Evolutionary conservation across 2,113 vertebrate species (phyloP).

Genomic region (Nothobranchius furzeri): DNA sequence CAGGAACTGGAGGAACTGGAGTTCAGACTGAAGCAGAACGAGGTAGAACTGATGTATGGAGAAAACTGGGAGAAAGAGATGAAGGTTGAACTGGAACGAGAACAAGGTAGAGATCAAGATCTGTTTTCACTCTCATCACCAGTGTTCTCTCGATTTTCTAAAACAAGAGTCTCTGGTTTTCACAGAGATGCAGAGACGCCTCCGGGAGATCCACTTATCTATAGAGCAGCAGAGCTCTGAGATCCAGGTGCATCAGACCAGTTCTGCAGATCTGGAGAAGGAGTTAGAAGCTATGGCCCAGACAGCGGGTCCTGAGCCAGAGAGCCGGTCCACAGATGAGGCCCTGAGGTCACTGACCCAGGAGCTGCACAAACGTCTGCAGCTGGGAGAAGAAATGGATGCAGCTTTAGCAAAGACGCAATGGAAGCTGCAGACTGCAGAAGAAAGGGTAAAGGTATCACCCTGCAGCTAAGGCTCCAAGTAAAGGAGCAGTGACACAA

Average conservation of each 20-base stretch:
- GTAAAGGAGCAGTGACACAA: not conserved
- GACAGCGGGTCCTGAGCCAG: constrained; percentile 36
- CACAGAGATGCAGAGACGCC: constrained; percentile 75
- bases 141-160: not conserved
- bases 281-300: constrained; percentile 74
- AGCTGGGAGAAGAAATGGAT: constrained; percentile 79
- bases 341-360: constrained; percentile 79
- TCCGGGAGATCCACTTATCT: constrained; percentile 76
- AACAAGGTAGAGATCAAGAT: constrained; percentile 62
- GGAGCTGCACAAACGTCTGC: constrained; percentile 83
- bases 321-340: constrained; percentile 51
- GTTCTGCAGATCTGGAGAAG: constrained; percentile 77
- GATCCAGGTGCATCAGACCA: constrained; percentile 75
- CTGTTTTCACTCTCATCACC: not conserved
- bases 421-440: constrained; percentile 78
- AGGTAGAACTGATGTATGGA: constrained; percentile 78
- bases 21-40: constrained; percentile 73
- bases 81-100: constrained; percentile 79
- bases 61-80: constrained; percentile 84
- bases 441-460: constrained; percentile 82
- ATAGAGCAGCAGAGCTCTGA: constrained; percentile 79
- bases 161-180: not conserved
- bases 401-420: constrained; percentile 74
- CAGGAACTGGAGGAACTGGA: constrained; percentile 67
- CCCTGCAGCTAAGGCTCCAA: not conserved